Evolutionary conservation across 2,113 vertebrate species (phyloP).

Genomic region (Hystrix brachyura): DNA sequence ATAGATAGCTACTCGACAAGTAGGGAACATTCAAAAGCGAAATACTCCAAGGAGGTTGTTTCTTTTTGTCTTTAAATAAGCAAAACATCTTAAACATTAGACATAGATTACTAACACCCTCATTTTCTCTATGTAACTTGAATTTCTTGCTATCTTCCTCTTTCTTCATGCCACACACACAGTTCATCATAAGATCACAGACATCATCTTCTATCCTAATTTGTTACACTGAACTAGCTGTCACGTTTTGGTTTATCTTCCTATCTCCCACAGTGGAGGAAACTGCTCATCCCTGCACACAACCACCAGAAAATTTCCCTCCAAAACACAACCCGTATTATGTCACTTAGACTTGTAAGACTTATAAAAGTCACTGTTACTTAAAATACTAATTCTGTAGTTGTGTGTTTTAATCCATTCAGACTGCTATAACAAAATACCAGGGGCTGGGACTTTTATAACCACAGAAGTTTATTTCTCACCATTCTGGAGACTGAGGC

Average conservation of each 20-base stretch:
- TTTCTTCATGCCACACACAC: not conserved
- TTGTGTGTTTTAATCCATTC: not conserved
- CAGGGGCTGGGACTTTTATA: not conserved
- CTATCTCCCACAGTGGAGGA: not conserved
- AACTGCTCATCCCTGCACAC: not conserved
- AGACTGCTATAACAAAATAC: not conserved
- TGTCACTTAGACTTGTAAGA: not conserved
- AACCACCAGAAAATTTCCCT: not conserved
- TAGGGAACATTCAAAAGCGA: too few species aligned
- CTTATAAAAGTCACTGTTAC: not conserved
- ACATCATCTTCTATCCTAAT: not conserved
- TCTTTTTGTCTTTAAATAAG: not conserved
- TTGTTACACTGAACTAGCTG: not conserved
- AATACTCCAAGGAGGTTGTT: not conserved
- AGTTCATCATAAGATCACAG: not conserved
- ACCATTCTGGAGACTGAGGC: not conserved
- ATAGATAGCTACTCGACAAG: too few species aligned
- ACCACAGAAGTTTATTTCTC: not conserved
- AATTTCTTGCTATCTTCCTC: not conserved
- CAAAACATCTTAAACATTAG: not conserved
- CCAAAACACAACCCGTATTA: not conserved
- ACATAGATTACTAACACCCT: not conserved
- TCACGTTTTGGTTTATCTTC: not conserved
- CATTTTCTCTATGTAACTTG: not conserved
- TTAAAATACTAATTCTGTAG: slow-evolving; percentile 3